These are phyloP conservation scores for Drosophila pseudotakahashii DNA, from an alignment of 2,888 invertebrate species.

Conservation along the genomic window DNA sequence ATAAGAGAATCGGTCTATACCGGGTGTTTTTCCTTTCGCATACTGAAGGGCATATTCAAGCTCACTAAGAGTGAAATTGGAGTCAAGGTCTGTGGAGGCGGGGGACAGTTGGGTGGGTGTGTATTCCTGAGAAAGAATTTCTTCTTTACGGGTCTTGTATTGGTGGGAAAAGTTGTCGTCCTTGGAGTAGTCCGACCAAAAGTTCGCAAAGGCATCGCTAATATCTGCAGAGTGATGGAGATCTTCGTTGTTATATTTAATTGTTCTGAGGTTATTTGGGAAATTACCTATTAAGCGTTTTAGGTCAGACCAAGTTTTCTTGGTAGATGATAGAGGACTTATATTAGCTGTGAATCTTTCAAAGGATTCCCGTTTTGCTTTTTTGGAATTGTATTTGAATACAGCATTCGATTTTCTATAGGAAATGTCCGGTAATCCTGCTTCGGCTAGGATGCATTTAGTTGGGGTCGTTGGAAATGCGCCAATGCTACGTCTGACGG, in stretches of 20 bases:
- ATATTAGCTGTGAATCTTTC: too few species aligned
- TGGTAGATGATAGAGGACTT: too few species aligned
- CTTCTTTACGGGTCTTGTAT: constrained; percentile 2
- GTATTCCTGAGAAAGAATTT: constrained; percentile 5
- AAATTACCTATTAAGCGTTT: too few species aligned
- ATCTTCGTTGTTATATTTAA: background rate
- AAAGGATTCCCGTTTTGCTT: too few species aligned
- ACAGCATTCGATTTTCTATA: too few species aligned
- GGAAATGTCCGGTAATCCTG: background rate
- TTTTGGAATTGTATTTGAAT: too few species aligned
- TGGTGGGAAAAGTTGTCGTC: constrained; percentile 12
- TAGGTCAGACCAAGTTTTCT: too few species aligned
- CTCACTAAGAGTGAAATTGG: background rate
- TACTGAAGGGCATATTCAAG: constrained; percentile 2
- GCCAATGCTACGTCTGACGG: background rate
- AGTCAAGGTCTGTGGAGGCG: background rate
- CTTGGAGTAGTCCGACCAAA: constrained; percentile 11
- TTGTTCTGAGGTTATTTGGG: too few species aligned
- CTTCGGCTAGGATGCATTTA: constrained; percentile 1
- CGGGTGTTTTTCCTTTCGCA: background rate
- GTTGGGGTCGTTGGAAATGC: background rate
- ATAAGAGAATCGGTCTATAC: background rate
- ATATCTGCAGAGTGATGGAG: too few species aligned
- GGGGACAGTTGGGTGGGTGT: background rate
- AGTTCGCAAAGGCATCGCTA: constrained; percentile 1